Evolutionary conservation across 1,140 invertebrate genomes (phyloP).

Genomic region (Araneus ventricosus): DNA sequence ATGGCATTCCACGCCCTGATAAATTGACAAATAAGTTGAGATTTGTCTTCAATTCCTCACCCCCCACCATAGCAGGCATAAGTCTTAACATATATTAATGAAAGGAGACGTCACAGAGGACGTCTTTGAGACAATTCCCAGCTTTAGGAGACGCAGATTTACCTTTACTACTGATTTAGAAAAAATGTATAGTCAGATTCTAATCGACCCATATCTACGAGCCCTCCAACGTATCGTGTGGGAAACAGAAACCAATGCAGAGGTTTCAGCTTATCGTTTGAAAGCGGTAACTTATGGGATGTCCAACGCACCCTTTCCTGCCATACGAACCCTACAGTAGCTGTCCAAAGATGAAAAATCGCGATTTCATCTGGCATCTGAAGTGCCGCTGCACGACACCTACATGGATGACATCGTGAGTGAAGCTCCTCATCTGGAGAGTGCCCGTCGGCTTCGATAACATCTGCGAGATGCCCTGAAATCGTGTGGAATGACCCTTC

Average conservation of each 20-base stretch:
- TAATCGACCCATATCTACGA: background rate
- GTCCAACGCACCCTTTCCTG: background rate
- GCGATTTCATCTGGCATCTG: background rate
- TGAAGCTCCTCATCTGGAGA: background rate
- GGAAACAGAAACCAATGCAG: background rate
- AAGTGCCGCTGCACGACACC: background rate
- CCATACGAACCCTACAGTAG: background rate
- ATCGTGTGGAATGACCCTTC: background rate
- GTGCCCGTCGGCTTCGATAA: background rate
- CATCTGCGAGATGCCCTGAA: background rate
- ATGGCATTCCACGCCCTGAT: constrained; percentile 70
- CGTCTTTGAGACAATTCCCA: background rate
- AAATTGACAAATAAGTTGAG: constrained; percentile 76
- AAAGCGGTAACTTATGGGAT: background rate
- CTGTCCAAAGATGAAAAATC: background rate
- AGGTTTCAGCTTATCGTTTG: background rate
- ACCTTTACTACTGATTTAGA: constrained; percentile 14
- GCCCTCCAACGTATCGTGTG: background rate
- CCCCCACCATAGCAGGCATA: background rate
- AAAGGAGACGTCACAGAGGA: background rate
- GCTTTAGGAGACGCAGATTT: background rate
- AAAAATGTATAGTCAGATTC: constrained; percentile 29
- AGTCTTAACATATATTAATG: background rate
- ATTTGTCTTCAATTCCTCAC: constrained; percentile 77
- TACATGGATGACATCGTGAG: background rate